Evolutionary conservation across 2,888 invertebrate genomes (phyloP).

Genomic region (Antitype chi): DNA sequence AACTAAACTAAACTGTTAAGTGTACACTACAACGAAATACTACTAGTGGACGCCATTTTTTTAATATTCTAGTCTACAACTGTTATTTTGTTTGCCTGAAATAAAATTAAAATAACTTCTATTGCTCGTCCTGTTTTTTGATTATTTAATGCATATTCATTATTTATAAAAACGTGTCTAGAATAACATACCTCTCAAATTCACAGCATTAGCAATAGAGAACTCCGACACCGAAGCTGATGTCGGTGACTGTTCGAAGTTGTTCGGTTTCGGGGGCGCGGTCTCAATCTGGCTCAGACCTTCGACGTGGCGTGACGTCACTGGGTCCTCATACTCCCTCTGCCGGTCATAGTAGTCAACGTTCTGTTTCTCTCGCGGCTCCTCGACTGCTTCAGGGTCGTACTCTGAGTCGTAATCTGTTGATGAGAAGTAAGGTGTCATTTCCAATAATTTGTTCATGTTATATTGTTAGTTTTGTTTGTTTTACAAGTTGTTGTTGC

Average conservation of each 20-base stretch:
- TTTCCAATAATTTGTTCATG: background rate
- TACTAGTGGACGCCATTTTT: background rate
- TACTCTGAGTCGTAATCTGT: slow-evolving; percentile 80
- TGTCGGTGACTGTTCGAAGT: slow-evolving; percentile 77
- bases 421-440: slow-evolving; percentile 15
- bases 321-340: slow-evolving; percentile 79
- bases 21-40: background rate
- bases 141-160: background rate
- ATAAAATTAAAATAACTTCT: background rate
- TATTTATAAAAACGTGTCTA: background rate
- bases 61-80: background rate
- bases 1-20: background rate
- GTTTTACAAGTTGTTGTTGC: no score
- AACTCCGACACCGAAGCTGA: slow-evolving; percentile 81
- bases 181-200: slow-evolving; percentile 83
- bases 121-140: no score
- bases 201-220: slow-evolving; percentile 85
- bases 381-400: slow-evolving; percentile 67
- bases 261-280: slow-evolving; percentile 68
- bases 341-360: slow-evolving; percentile 80
- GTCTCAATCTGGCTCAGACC: slow-evolving; percentile 73
- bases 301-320: slow-evolving; percentile 77
- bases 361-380: slow-evolving; percentile 62
- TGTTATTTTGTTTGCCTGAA: background rate
- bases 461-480: background rate